phyloP scores from a whole-genome alignment of 2,113 vertebrate species.

The Macaca fascicularis region DNA sequence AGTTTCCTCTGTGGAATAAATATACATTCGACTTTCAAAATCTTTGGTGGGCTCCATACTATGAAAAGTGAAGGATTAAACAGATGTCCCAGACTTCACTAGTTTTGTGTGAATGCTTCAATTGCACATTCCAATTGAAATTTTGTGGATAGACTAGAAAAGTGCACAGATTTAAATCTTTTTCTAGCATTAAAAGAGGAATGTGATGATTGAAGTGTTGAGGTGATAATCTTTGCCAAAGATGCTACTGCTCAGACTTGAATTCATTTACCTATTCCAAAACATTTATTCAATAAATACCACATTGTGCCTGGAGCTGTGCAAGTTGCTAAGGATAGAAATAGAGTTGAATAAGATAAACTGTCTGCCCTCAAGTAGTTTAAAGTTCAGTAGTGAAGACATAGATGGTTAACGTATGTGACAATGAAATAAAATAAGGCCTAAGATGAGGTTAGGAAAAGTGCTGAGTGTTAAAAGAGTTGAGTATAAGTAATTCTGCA shows the following conservation, averaged over 20 bases:
- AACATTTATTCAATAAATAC: neutral
- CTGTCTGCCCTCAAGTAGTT: neutral
- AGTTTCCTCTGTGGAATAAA: constrained; percentile 86
- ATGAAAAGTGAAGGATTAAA: constrained; percentile 53
- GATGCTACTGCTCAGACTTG: neutral
- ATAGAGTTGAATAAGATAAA: neutral
- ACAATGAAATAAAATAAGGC: neutral
- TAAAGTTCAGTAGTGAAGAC: neutral
- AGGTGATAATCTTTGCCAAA: neutral
- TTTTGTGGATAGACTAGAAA: neutral
- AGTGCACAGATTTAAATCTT: neutral
- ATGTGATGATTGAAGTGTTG: neutral
- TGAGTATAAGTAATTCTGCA: neutral
- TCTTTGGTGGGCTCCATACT: constrained; percentile 77
- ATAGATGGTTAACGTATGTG: neutral
- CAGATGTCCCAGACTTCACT: constrained; percentile 64
- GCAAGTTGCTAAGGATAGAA: neutral
- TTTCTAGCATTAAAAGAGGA: neutral
- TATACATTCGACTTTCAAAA: constrained; percentile 87
- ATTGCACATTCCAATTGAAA: neutral
- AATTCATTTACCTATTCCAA: neutral
- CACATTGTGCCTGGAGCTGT: neutral
- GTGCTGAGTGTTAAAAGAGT: neutral
- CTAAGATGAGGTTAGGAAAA: neutral
- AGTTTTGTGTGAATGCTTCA: neutral